Evolutionary conservation across 2,888 invertebrate genomes (phyloP), one percentile per base, ranked within the genome.

Genomic region (Drosophila lacicola): DNA sequence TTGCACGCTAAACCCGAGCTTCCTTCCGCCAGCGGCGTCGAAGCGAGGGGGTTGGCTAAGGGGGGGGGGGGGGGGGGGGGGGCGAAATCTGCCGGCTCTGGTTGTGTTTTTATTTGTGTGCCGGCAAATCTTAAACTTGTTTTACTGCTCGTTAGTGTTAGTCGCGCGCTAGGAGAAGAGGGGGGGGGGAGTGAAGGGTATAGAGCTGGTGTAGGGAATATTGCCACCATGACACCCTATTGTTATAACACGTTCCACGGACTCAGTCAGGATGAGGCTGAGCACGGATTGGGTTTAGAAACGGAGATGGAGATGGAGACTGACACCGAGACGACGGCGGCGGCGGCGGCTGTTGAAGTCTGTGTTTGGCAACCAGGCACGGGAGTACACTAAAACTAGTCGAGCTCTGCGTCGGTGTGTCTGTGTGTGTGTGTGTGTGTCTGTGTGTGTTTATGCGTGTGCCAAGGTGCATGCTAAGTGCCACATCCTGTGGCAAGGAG

Each of bases 131-230:
- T 88, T 85, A 85, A 85, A 82, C 86, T 85, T 85, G 86, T 88
- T 85, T 88, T 88, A 88, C 86, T 85, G 85, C 88, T 85, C 88
- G 88, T 85, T 88, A 88, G 85, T 85, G 86, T 85, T 81, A 80
- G 83, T 67, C 68, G 69, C 21, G 41, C 53, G 29, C 53, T 53
- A 41, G 41, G 29, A 9, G 14, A 3, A 29, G 17, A 8, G 39
- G 9, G 29, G 17, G 39, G 9, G 29, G 17, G 17, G 8, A 25
- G 11, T 6, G 1, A 36, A 3, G 34, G 3, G 6, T 29, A 39
- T 9, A n/a, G 68, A 41, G 51, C 14, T 11, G 13, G 4, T 4
- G 3, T 10, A 36, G 36, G 36, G 51, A 1, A 33, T 41, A 53
- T 64, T 45, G 57, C 73, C 69, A 64, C 62, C 75, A 70, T 73